Evolutionary conservation across 1,140 invertebrate species (phyloP), one percentile per base, ranked within the genome.

Genomic region (Himalopsyche phryganea): DNA sequence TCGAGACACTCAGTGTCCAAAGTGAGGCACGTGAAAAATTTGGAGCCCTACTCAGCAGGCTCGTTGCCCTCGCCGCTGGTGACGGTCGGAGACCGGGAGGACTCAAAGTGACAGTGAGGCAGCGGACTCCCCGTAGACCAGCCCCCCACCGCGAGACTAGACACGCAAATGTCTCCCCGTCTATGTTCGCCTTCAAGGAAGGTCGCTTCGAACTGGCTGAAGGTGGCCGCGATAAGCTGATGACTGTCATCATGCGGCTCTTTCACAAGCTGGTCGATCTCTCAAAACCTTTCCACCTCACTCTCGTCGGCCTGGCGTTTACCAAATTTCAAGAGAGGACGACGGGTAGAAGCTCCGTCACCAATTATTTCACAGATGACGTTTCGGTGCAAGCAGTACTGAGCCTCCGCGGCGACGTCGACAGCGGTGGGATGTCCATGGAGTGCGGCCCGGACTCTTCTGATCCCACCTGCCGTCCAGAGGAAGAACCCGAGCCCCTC

Each of bases 71-170:
- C 53, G 82, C 89, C 1, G 79, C 80, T 38, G 85, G 89, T 66
- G 89, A 91, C 75, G 88, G 88, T 6, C 80, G 89, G 60, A 81
- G 86, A 65, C 89, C 89, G 23, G 78, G 83, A 59, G 83, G 85
- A 28, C 77, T 91, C 51, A 85, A 85, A 71, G 77, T 91, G 20
- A 87, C 87, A 18, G 77, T 90, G 14, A 74, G 89, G 17, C 89
- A 88, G 66, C 80, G 79, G 69, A 83, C 84, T 71, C 80, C 73
- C 67, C 68, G 69, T 32, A 77, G 65, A 67, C 80, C 79, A 56
- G 75, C 74, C 6, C 81, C 84, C 65, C 85, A 86, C 65, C 79
- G 87, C 41, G 87, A 90, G 70, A 86, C 83, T 2, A 82, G 85
- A 52, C 88, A 90, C 64, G 85, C 83, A 58, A 82, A 84, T 59